These are phyloP conservation scores for crab-eating macaque (Macaca fascicularis) DNA, from an alignment of 2,113 vertebrate species.

Conservation along the genomic window DNA sequence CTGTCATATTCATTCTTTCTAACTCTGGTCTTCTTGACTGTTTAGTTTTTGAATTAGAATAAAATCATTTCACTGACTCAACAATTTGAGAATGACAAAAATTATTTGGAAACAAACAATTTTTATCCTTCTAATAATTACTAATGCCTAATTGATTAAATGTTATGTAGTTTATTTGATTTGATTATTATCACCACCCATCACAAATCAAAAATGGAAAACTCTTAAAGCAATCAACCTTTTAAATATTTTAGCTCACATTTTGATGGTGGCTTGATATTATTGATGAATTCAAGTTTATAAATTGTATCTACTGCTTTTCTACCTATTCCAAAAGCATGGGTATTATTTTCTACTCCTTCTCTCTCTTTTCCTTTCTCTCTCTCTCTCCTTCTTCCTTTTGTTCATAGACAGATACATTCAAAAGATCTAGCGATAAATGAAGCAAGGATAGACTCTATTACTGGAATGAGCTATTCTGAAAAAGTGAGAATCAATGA, in stretches of 20 bases:
- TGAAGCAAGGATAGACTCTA: neutral
- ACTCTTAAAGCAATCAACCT: neutral
- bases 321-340: neutral
- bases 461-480: neutral
- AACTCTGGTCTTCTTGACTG: neutral
- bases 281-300: neutral
- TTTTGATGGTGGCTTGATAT: neutral
- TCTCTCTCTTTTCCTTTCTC: neutral
- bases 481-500: neutral
- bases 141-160: neutral
- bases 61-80: neutral
- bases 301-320: neutral
- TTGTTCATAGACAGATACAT: neutral
- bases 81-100: neutral
- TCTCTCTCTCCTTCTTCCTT: neutral
- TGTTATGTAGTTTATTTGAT: neutral
- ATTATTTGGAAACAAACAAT: neutral
- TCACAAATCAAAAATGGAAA: neutral
- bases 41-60: neutral
- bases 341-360: neutral
- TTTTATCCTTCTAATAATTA: conserved; percentile 29
- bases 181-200: neutral
- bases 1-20: no score
- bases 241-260: neutral
- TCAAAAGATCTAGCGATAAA: neutral